Percentiles rank a stretch among this genome's conserved stretches.
Conservation (phyloP, 2,113 vertebrate genomes). For the Dipodomys merriami region DNA sequence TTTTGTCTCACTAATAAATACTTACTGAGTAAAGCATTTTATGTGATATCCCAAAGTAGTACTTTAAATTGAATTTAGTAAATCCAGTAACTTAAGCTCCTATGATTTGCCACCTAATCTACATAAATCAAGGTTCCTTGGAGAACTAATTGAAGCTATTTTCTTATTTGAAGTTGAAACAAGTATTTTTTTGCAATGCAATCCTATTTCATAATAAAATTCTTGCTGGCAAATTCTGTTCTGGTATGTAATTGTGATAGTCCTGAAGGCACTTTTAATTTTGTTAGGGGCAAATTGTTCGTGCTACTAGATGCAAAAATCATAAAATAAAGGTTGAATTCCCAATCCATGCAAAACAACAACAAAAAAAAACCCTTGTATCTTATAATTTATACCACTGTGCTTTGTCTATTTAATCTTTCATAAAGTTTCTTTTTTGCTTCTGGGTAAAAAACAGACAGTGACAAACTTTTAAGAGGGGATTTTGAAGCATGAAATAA, state of each 20-base stretch:
- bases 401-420: slow-evolving; percentile 71
- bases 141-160: slow-evolving; percentile 75
- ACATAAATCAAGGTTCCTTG: slow-evolving; percentile 74
- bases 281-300: slow-evolving; percentile 56
- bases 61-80: slow-evolving; percentile 72
- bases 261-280: slow-evolving; percentile 72
- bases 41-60: slow-evolving; percentile 56
- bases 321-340: slow-evolving; percentile 66
- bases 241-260: slow-evolving; percentile 53
- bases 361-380: background rate
- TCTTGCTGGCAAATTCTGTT: slow-evolving; percentile 62
- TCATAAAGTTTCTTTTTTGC: slow-evolving; percentile 60
- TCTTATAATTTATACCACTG: slow-evolving; percentile 52
- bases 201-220: slow-evolving; percentile 74
- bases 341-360: background rate
- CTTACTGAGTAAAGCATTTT: slow-evolving; percentile 53
- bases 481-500: slow-evolving; percentile 25
- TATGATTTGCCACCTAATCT: slow-evolving; percentile 73
- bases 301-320: slow-evolving; percentile 25
- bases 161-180: slow-evolving; percentile 72
- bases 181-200: slow-evolving; percentile 68
- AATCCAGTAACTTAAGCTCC: slow-evolving; percentile 66
- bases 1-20: slow-evolving; percentile 74
- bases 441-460: slow-evolving; percentile 37
- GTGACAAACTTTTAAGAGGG: background rate